phyloP scores from a whole-genome alignment of 2,113 vertebrate genomes.

The Electrona antarctica region DNA sequence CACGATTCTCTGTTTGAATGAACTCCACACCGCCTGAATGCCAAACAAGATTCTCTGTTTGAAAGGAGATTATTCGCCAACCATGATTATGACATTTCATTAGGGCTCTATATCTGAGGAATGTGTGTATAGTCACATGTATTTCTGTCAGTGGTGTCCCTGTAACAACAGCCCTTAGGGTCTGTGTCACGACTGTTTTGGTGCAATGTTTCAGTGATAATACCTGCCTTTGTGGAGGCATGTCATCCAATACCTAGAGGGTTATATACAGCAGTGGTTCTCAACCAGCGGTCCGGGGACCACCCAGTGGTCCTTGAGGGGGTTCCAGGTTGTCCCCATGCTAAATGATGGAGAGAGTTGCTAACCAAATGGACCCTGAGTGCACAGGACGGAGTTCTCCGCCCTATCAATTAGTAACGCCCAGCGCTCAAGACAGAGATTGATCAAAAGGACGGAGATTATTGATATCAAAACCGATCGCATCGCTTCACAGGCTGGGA shows the following conservation, averaged over 20 bases:
- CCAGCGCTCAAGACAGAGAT: no score
- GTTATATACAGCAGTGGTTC: not conserved
- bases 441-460: no score
- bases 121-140: slow-evolving; percentile 20
- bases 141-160: slow-evolving; percentile 18
- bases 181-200: slow-evolving; percentile 37
- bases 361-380: no score
- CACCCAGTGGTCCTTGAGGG: no score
- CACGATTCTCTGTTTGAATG: not conserved
- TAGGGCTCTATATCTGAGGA: not conserved
- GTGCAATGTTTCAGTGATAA: slow-evolving; percentile 36
- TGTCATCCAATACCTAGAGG: slow-evolving; percentile 30
- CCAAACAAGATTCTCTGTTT: slow-evolving; percentile 20
- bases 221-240: slow-evolving; percentile 37
- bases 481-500: no score
- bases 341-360: no score
- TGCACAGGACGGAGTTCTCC: no score
- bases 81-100: not conserved
- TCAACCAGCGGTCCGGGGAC: no score
- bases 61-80: slow-evolving; percentile 26
- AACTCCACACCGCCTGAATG: not conserved
- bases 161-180: slow-evolving; percentile 21
- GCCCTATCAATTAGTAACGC: no score
- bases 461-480: no score
- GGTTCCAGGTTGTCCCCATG: no score